phyloP scores from a whole-genome alignment of 2,888 invertebrate genomes.

The Hyles lineata region DNA sequence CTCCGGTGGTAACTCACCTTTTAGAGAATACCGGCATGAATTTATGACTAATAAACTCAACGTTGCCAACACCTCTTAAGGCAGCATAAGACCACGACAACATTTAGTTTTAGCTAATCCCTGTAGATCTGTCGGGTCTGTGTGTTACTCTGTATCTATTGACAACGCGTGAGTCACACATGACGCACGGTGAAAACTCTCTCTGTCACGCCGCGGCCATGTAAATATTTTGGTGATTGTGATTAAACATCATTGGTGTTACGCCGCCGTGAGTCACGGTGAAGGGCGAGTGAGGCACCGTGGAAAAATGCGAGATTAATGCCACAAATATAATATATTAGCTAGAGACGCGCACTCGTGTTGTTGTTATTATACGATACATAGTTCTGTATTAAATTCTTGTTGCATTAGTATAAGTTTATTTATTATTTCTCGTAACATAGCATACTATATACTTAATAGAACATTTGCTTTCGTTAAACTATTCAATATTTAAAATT shows the following conservation, averaged over 20 bases:
- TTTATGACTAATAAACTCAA: no score
- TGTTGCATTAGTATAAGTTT: neutral
- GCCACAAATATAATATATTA: neutral
- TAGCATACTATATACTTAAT: no score
- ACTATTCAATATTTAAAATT: no score
- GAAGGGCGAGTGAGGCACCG: constrained; percentile 24
- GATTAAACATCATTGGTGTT: neutral
- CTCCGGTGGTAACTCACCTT: no score
- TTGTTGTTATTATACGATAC: neutral
- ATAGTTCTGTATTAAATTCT: neutral
- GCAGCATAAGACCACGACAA: no score
- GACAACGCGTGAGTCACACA: neutral
- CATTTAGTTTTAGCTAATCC: no score
- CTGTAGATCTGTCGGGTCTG: no score
- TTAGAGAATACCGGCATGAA: no score
- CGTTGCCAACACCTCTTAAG: no score
- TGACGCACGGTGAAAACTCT: neutral
- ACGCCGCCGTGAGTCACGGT: constrained; percentile 9
- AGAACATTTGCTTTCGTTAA: no score
- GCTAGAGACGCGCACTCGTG: neutral
- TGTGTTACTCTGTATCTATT: neutral
- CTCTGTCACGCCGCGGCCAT: no score
- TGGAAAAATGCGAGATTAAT: neutral
- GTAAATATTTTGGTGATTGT: constrained; percentile 18
- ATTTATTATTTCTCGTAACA: no score